Evolutionary conservation across 2,113 vertebrate species (phyloP).

Genomic region (Pachyramphus minor): DNA sequence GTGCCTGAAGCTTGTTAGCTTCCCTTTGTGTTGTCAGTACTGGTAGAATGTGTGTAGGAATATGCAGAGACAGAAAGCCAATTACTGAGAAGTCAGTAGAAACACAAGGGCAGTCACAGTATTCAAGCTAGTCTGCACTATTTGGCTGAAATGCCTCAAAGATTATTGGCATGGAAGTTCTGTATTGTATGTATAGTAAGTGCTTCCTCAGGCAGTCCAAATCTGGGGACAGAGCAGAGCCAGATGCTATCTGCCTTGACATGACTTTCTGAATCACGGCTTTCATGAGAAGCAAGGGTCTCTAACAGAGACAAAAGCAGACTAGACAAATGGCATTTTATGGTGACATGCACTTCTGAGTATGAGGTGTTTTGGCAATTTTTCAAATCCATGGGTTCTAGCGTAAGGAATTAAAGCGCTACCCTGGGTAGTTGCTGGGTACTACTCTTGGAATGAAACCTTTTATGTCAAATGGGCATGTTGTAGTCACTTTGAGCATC

Average conservation of each 20-base stretch:
- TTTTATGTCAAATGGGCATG: background rate
- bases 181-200: conserved; percentile 9
- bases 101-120: background rate
- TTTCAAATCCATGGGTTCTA: background rate
- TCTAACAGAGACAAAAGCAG: background rate
- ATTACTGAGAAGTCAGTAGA: background rate
- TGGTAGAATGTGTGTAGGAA: background rate
- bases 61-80: background rate
- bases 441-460: background rate
- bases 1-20: background rate
- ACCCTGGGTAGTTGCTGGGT: background rate
- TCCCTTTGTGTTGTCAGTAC: background rate
- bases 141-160: conserved; percentile 19
- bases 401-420: background rate
- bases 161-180: conserved; percentile 19
- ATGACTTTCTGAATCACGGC: conserved; percentile 15
- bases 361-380: background rate
- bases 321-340: background rate
- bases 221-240: background rate
- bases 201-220: background rate
- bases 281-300: background rate
- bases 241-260: background rate
- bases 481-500: background rate
- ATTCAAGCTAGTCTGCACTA: background rate
- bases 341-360: background rate